A percentile compares a stretch with the other conserved stretches of the same genome.
phyloP scores from a whole-genome alignment of 1,140 invertebrate genomes.

The Caenorhabditis tropicalis region DNA sequence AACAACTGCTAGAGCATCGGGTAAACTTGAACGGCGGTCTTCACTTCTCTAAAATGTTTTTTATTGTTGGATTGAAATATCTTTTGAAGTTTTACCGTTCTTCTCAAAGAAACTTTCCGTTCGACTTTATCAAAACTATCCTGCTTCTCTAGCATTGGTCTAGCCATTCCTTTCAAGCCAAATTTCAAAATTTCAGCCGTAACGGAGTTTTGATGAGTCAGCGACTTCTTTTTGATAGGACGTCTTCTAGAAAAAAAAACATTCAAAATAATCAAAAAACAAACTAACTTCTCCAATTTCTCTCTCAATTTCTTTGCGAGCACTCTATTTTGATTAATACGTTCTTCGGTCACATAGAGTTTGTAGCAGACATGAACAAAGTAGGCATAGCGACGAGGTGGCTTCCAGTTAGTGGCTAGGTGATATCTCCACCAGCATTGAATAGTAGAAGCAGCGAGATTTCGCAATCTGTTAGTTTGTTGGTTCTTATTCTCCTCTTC shows the following conservation, averaged over 20 bases:
- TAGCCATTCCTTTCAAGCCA: conserved; percentile 17
- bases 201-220: conserved; percentile 17
- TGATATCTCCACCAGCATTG: conserved; percentile 60
- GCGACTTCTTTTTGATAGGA: conserved; percentile 3
- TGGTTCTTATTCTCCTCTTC: conserved; percentile 62
- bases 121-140: conserved; percentile 25
- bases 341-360: conserved; percentile 48
- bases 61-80: too few species aligned
- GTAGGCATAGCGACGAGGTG: background rate
- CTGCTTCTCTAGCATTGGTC: conserved; percentile 10
- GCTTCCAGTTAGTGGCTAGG: conserved; percentile 41
- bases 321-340: conserved; percentile 34
- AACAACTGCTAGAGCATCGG: background rate
- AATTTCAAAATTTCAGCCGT: conserved; percentile 22
- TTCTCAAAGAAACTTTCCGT: background rate
- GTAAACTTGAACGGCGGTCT: background rate
- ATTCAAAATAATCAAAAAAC: background rate
- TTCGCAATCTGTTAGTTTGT: conserved; percentile 54
- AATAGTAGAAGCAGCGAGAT: conserved; percentile 60
- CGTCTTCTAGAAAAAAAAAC: background rate
- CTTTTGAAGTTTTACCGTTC: background rate
- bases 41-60: conserved; percentile 1
- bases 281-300: conserved; percentile 41
- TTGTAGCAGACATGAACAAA: conserved; percentile 46
- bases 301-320: conserved; percentile 51